A percentile compares a stretch with the other conserved stretches of the same genome.
phyloP scores from a whole-genome alignment of 2,797 vertebrate genomes.

The Trachurus trachurus region DNA sequence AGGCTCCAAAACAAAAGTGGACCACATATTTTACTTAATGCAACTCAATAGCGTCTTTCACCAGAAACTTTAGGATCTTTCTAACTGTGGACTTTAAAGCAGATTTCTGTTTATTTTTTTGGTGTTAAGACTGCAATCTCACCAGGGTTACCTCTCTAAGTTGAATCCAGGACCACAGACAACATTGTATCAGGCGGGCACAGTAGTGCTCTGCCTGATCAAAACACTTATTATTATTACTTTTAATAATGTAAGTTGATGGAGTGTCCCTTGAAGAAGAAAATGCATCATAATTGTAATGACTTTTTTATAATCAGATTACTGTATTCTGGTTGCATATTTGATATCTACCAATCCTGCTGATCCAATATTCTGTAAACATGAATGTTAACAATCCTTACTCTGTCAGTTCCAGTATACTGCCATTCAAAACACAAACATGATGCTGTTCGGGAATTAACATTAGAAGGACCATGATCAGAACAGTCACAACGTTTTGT shows the following conservation, averaged over 20 bases:
- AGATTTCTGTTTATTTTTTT: neutral
- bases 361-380: constrained; percentile 32
- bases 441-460: constrained; percentile 52
- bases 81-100: neutral
- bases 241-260: neutral
- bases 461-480: constrained; percentile 42
- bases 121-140: neutral
- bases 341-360: neutral
- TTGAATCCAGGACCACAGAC: neutral
- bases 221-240: neutral
- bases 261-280: constrained; percentile 6
- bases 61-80: neutral
- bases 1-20: neutral
- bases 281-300: constrained; percentile 28
- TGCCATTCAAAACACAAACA: constrained; percentile 39
- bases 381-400: constrained; percentile 51
- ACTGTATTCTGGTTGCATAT: constrained; percentile 36
- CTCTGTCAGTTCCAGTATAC: constrained; percentile 30
- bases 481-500: constrained; percentile 69
- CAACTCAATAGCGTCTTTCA: neutral
- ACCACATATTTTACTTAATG: constrained; percentile 8
- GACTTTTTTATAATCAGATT: constrained; percentile 39
- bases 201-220: neutral
- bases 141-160: neutral
- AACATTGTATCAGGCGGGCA: neutral